These are phyloP conservation scores for Paracyprichromis sp. DNA, from an alignment of 2,113 vertebrate species.

Conservation along the genomic window DNA sequence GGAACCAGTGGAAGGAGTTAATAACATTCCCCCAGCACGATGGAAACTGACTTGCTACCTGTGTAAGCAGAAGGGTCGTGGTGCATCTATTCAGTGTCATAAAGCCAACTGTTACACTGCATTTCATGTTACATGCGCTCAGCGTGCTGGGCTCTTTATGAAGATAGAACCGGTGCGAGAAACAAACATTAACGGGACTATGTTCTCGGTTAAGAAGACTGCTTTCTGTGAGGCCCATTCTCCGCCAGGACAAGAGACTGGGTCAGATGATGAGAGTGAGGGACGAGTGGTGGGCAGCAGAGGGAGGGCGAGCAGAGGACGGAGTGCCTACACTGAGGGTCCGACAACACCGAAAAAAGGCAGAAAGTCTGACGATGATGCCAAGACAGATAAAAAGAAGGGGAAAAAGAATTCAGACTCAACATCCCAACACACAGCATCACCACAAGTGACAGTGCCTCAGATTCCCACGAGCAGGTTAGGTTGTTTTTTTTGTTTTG, in stretches of 20 bases:
- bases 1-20: conserved; percentile 92
- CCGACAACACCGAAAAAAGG: conserved; percentile 59
- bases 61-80: conserved; percentile 92
- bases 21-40: conserved; percentile 87
- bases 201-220: conserved; percentile 93
- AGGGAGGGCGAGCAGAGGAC: conserved; percentile 64
- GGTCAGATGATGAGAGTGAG: conserved; percentile 60
- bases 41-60: conserved; percentile 96
- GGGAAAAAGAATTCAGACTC: conserved; percentile 76
- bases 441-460: conserved; percentile 75
- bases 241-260: conserved; percentile 69
- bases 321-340: conserved; percentile 66
- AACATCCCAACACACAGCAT: conserved; percentile 29
- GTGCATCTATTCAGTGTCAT: conserved; percentile 95
- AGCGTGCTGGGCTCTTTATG: conserved; percentile 94
- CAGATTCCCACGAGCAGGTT: conserved; percentile 91
- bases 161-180: conserved; percentile 96
- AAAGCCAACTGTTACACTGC: conserved; percentile 98
- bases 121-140: conserved; percentile 95
- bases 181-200: conserved; percentile 87
- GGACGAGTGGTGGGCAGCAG: conserved; percentile 69
- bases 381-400: conserved; percentile 80
- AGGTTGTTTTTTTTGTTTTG: neutral
- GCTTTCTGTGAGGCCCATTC: conserved; percentile 91
- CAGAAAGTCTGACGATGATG: conserved; percentile 68